Percentiles rank a stretch among this genome's conserved stretches.
phyloP scores from a whole-genome alignment of 2,797 vertebrate species.

The Anas flavirostris region DNA sequence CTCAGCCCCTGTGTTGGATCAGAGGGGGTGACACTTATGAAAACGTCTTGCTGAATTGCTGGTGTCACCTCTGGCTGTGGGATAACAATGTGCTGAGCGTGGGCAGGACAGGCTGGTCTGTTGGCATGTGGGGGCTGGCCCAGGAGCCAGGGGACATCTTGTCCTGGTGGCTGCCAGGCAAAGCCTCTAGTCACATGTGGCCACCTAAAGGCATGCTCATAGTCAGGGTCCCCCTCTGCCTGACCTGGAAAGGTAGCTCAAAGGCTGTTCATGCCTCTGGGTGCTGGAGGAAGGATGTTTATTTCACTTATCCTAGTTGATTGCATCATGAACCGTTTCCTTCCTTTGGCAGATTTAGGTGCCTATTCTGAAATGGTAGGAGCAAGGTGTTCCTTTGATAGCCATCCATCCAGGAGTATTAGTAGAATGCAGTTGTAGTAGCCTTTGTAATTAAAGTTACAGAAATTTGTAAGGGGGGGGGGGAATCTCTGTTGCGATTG shows the following conservation, averaged over 20 bases:
- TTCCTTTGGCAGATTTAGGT: background rate
- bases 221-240: background rate
- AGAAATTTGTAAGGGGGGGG: background rate
- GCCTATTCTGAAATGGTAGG: rapidly evolving
- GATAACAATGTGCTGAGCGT: rapidly evolving
- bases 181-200: background rate
- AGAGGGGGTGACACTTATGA: background rate
- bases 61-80: background rate
- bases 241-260: background rate
- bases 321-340: background rate
- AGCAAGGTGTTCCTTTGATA: background rate
- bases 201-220: background rate
- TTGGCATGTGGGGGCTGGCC: rapidly evolving
- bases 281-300: background rate
- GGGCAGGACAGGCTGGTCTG: rapidly evolving
- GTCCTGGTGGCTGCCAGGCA: background rate
- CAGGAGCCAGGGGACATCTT: no score
- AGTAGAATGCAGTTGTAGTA: background rate
- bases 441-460: background rate
- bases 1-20: background rate
- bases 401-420: rapidly evolving
- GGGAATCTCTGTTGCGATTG: background rate
- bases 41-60: background rate
- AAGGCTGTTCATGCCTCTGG: background rate
- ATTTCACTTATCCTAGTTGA: background rate